phyloP scores from a whole-genome alignment of 2,113 vertebrate genomes.

The Toxostoma redivivum region DNA sequence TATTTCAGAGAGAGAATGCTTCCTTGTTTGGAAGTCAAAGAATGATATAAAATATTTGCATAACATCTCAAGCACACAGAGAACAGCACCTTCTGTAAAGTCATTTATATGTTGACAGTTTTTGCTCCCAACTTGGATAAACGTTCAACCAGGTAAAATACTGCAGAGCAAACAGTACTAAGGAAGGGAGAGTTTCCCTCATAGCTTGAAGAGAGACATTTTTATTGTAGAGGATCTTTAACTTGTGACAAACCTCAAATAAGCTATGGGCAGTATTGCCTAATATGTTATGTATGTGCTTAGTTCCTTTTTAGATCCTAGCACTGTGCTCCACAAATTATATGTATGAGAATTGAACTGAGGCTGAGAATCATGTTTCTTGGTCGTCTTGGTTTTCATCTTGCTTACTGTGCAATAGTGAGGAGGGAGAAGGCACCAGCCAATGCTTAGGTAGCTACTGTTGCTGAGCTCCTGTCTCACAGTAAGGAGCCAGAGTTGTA shows the following conservation, averaged over 20 bases:
- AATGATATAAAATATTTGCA: not conserved
- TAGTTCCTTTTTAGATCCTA: not conserved
- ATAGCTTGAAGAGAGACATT: not conserved
- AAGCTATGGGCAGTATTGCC: not conserved
- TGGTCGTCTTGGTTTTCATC: not conserved
- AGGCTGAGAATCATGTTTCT: not conserved
- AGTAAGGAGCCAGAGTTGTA: not conserved
- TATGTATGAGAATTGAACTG: not conserved
- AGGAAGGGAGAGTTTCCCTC: not conserved
- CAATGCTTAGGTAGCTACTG: not conserved
- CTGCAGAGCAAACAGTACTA: not conserved
- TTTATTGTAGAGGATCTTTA: not conserved
- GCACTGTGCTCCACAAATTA: not conserved
- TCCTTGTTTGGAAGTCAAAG: not conserved
- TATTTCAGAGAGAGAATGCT: not conserved
- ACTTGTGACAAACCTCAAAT: not conserved
- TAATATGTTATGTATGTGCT: fast-evolving
- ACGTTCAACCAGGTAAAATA: not conserved
- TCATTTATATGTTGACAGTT: not conserved
- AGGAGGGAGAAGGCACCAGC: not conserved
- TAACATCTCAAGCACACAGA: not conserved
- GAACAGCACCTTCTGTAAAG: not conserved
- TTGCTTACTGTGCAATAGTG: not conserved
- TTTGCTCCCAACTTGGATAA: not conserved
- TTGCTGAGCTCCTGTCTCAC: not conserved